Base-by-base conservation (phyloP, 2,113 vertebrate species). In the Stigmatopora argus region DNA sequence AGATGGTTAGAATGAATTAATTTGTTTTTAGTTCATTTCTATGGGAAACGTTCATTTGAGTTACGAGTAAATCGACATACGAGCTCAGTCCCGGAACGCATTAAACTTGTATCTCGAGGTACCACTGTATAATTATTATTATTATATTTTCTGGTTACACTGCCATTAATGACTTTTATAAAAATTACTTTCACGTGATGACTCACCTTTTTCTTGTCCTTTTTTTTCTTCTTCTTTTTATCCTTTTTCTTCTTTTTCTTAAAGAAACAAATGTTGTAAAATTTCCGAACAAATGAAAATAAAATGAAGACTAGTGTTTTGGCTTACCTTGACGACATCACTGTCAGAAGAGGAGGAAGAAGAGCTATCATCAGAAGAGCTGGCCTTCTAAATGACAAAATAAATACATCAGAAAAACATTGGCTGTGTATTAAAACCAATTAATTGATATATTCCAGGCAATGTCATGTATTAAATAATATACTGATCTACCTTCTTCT, bases 271-370 rank as follows among this genome's bases (percentile, higher is more conserved):
- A 13, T 19, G 17, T 18, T 5, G 11, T 47, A 48, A 9, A 26
- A 47, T 26, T 19, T 23, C 14, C 1, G 10, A 41, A 65, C 3
- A 53, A 14, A 17, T 35, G 6, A 19, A 3, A 58, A 46, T 10
- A 14, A 3, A 0, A 57, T 5, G 18, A 21, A 18, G 62, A 34
- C 2, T 11, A 11, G 10, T 61, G n/a, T 4, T n/a, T 60, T 3
- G 3, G 51, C 58, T 77, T 38, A 85, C 81, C 76, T 74, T 75
- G 58, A 72, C 72, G 46, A 72, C 76, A 12, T 86, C 83, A 67
- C 81, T 84, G 17, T 84, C 72, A 31, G 78, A 81, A 1, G 64
- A 82, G 46, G 78, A 79, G 17, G 81, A 85, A 6, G 71, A 78
- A 8, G 52, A 71, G 57, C 74, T 65, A 3, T 84, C 85, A 9